Evolutionary conservation across 2,888 invertebrate genomes (phyloP), one percentile per base, ranked within the genome.

Genomic region (Ochropleura plecta): DNA sequence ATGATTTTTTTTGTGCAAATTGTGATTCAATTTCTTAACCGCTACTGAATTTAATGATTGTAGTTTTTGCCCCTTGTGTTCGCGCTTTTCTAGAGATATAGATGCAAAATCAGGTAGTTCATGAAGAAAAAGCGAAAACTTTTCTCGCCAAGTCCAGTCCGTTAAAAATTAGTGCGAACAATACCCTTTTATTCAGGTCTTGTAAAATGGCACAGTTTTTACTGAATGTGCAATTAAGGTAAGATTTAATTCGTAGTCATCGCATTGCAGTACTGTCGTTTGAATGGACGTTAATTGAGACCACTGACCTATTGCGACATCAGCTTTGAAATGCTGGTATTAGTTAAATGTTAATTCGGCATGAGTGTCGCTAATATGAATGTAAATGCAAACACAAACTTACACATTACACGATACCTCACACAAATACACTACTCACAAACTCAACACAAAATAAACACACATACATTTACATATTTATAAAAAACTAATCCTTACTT

Each of bases 281-380:
- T 83, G 76, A 82, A 82, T 83, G 66, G 67, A 8, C 59, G 8
- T 67, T 82, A 82, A 83, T 82, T 82, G 76, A 80, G 67, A 60
- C 10, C 46, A 48, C 18, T 65, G 82, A 82, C 51, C 76, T 72
- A 53, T 64, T 5, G 44, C 49, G 65, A 75, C 71, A 62, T 62
- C 20, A 30, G 30, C 30, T 30, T 30, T 30, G 30, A 8, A 49
- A 42, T 55, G 14, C 30, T 46, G 18, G 60, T 59, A 44, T 59
- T 63, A 30, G 30, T 79, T 53, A 12, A 44, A 68, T 20, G 30
- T 64, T 74, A 71, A 18, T 16, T 60, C 60, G 49, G 9, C 60
- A 46, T 51, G n/a, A 16, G 2, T 16, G 40, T 44, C 40, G 18
- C 16, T 44, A 0, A 55, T 76, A 76, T 76, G 6, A 51, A 20